Evolutionary conservation across 2,888 invertebrate species (phyloP).

Genomic region (Carcina quercana): DNA sequence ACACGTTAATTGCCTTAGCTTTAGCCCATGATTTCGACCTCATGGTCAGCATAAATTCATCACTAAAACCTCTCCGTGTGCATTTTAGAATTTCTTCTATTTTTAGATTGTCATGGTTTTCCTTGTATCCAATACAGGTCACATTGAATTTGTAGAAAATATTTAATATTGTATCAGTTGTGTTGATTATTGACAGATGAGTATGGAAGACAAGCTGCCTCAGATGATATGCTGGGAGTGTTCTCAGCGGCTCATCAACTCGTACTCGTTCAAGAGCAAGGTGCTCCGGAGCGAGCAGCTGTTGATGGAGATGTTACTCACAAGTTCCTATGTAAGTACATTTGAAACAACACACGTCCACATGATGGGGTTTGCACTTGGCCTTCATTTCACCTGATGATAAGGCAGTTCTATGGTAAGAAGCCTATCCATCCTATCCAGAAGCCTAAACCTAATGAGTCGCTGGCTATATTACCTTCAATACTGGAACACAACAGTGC

Average conservation of each 20-base stretch:
- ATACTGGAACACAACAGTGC: not conserved
- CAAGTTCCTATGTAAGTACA: conserved; percentile 35
- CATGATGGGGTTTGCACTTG: too few relatives aligned
- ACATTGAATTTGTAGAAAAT: too few relatives aligned
- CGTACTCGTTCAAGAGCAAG: conserved; percentile 28
- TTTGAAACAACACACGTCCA: not conserved
- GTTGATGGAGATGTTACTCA: conserved; percentile 32
- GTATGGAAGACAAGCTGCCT: conserved; percentile 35
- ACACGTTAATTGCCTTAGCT: too few relatives aligned
- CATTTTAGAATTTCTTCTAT: too few relatives aligned
- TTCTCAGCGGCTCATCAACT: conserved; percentile 30
- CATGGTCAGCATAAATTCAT: too few relatives aligned
- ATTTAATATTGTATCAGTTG: too few relatives aligned
- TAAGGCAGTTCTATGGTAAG: not conserved
- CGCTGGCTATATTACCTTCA: not conserved
- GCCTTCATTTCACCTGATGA: too few relatives aligned
- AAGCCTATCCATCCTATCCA: not conserved
- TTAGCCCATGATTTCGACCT: too few relatives aligned
- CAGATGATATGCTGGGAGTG: conserved; percentile 47
- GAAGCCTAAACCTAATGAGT: not conserved
- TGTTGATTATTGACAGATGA: conserved; percentile 22
- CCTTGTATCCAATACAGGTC: too few relatives aligned
- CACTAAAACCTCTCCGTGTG: too few relatives aligned
- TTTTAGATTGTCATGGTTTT: too few relatives aligned
- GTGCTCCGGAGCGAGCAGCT: conserved; percentile 33